Conservation (phyloP, 2,113 vertebrate genomes). For the Camelus bactrianus region DNA sequence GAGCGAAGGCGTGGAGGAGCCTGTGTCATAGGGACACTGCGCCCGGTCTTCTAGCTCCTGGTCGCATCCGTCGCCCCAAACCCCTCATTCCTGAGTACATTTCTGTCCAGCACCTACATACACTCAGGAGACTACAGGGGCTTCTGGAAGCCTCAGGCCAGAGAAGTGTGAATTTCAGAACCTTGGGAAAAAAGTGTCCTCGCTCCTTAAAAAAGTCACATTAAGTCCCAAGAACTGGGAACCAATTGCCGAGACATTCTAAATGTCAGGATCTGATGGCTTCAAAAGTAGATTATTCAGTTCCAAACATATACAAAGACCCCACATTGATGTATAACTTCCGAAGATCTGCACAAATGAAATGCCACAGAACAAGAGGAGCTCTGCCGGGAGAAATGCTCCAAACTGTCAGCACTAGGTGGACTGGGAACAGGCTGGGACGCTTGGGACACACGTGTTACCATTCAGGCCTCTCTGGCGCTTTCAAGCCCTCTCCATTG, state of each 20-base stretch:
- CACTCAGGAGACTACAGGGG: not conserved
- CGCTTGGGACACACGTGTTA: fast-evolving
- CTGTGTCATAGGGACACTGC: fast-evolving
- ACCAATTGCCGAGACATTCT: not conserved
- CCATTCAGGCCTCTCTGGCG: not conserved
- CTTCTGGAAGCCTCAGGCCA: not conserved
- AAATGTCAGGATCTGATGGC: not conserved
- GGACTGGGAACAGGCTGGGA: not conserved
- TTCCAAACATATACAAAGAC: not conserved
- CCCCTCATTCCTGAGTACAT: fast-evolving
- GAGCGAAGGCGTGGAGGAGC: fast-evolving
- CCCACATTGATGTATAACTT: not conserved
- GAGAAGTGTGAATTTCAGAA: not conserved
- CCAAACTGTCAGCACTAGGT: not conserved
- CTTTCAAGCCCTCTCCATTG: not conserved
- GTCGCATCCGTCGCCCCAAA: not conserved
- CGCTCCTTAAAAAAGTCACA: not conserved
- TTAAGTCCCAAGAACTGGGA: not conserved
- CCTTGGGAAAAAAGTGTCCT: not conserved
- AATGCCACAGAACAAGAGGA: not conserved
- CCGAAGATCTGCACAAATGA: not conserved
- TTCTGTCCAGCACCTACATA: not conserved
- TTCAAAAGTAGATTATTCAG: not conserved
- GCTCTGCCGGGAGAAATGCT: not conserved
- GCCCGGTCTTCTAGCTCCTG: not conserved